These are phyloP conservation scores for Protonibea diacanthus DNA, from an alignment of 2,797 vertebrate species.

Conservation along the genomic window DNA sequence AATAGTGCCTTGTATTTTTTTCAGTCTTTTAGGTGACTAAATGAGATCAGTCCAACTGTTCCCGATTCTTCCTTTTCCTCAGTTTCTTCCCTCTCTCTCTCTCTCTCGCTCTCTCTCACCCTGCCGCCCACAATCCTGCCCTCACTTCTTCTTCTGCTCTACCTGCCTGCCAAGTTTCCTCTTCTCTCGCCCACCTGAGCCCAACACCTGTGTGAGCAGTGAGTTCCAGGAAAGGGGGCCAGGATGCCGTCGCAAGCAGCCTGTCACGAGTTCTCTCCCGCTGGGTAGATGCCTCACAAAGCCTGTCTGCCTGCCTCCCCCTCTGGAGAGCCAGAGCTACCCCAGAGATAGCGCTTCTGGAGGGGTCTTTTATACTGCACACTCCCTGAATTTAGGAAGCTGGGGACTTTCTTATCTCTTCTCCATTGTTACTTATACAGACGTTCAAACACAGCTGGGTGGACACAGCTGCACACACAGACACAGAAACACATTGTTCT, in stretches of 20 bases:
- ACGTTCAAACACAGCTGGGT: conserved; percentile 35
- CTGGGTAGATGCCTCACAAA: conserved; percentile 57
- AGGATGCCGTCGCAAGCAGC: conserved; percentile 52
- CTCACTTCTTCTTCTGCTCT: conserved; percentile 51
- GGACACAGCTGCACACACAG: conserved; percentile 24
- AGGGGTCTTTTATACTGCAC: conserved; percentile 10
- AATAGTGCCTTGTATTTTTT: conserved; percentile 25
- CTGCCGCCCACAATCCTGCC: conserved; percentile 41
- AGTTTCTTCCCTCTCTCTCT: conserved; percentile 25
- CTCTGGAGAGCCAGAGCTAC: conserved; percentile 46
- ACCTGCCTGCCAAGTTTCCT: conserved; percentile 67
- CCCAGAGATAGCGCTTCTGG: conserved; percentile 40
- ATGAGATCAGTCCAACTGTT: conserved; percentile 21
- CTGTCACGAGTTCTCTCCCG: conserved; percentile 59
- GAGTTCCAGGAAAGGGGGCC: conserved; percentile 67
- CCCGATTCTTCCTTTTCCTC: conserved; percentile 15
- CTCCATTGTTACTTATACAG: conserved; percentile 25
- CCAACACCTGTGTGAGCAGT: conserved; percentile 71
- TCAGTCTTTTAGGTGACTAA: conserved; percentile 33
- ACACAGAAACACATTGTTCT: conserved; percentile 45
- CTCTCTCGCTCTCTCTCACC: conserved; percentile 27
- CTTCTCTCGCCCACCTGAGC: conserved; percentile 70
- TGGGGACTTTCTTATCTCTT: conserved; percentile 44
- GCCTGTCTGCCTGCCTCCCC: conserved; percentile 31
- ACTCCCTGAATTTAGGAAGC: conserved; percentile 26